A percentile compares a stretch with the other conserved stretches of the same genome.
Conservation (phyloP, 2,797 vertebrate species). For the Peromyscus nudipes region DNA sequence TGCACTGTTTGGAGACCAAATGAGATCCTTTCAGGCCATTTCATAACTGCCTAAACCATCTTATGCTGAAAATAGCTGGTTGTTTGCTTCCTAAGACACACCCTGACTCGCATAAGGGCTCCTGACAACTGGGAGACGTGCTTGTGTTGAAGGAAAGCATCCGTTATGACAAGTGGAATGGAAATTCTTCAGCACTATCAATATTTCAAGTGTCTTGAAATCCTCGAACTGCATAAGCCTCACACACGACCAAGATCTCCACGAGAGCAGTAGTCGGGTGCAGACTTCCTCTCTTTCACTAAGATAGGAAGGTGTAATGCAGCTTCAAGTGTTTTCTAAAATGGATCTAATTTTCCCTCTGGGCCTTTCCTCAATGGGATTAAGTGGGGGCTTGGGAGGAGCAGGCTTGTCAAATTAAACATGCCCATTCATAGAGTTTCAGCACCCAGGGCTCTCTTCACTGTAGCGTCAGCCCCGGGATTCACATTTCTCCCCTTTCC, state of each 20-base stretch:
- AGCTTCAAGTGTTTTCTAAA: neutral
- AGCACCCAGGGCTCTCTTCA: neutral
- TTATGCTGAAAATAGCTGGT: neutral
- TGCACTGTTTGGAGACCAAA: neutral
- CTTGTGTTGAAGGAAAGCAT: neutral
- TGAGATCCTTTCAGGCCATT: neutral
- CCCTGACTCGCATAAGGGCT: neutral
- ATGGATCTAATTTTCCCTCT: neutral
- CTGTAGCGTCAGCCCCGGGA: neutral
- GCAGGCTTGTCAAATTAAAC: neutral
- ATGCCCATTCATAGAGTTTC: neutral
- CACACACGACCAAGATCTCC: neutral
- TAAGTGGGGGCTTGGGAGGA: neutral
- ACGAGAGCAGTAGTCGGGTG: neutral
- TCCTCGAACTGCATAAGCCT: conserved; percentile 12
- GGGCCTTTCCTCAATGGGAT: neutral
- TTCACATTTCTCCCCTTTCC: neutral
- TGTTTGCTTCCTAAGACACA: neutral
- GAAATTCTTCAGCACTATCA: neutral
- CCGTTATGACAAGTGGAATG: neutral
- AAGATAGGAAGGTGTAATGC: neutral
- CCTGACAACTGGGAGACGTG: neutral
- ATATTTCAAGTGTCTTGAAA: neutral
- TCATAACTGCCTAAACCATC: neutral
- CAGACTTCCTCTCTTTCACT: neutral